phyloP scores from a whole-genome alignment of 2,113 vertebrate genomes.

The Petrocephalus microphthalmus region DNA sequence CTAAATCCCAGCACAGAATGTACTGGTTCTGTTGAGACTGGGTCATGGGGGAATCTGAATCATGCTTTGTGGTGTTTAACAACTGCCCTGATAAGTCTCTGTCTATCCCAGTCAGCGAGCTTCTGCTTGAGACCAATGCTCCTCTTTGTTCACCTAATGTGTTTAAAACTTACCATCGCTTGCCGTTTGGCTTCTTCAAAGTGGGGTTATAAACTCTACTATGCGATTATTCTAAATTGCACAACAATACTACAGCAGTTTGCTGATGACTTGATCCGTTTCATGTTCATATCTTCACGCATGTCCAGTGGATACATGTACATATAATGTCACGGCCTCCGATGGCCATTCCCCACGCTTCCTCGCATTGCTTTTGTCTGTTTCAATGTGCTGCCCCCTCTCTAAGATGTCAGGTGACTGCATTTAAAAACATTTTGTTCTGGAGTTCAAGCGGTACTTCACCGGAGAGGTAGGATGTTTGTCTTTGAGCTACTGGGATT shows the following conservation, averaged over 20 bases:
- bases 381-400: background rate
- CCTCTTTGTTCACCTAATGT: background rate
- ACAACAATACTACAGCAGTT: background rate
- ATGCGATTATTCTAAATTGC: background rate
- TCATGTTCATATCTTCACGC: background rate
- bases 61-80: background rate
- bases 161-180: background rate
- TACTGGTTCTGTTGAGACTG: background rate
- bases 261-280: background rate
- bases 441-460: constrained; percentile 47
- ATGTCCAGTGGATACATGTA: background rate
- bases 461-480: constrained; percentile 57
- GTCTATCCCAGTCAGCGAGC: background rate
- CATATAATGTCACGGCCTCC: background rate
- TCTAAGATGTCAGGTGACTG: background rate
- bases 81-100: background rate
- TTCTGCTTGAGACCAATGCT: background rate
- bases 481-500: constrained; percentile 49
- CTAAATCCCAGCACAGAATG: background rate
- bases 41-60: background rate
- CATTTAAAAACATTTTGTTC: constrained; percentile 31
- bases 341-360: background rate
- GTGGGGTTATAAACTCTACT: background rate
- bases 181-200: background rate
- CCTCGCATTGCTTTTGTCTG: background rate